These are phyloP conservation scores for Brachionichthys hirsutus DNA, from an alignment of 2,113 vertebrate species.

Conservation along the genomic window DNA sequence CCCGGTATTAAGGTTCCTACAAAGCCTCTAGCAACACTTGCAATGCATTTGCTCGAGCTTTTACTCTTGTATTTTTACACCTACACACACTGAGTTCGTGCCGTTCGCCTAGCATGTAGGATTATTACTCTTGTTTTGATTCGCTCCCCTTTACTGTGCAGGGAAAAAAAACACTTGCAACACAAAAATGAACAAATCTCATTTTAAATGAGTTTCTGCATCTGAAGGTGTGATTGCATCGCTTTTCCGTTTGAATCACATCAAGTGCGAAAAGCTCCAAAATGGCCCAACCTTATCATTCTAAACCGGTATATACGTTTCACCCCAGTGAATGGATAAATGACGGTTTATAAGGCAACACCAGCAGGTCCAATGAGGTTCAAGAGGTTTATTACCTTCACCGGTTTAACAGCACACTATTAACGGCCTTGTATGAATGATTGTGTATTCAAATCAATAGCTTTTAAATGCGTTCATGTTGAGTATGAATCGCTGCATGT, in stretches of 20 bases:
- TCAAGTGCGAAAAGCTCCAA: slow-evolving; percentile 1
- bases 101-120: slow-evolving; percentile 16
- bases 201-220: not conserved
- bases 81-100: slow-evolving; percentile 17
- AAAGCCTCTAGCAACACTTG: not conserved
- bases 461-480: slow-evolving; percentile 13
- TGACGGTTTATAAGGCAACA: slow-evolving; percentile 1
- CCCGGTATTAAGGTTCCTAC: not conserved
- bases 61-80: slow-evolving; percentile 3
- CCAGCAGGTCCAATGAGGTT: not conserved
- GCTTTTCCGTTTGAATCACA: slow-evolving; percentile 7
- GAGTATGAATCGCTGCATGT: not conserved
- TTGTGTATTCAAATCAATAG: slow-evolving; percentile 10
- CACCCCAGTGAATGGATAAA: slow-evolving; percentile 4
- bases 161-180: too few species aligned
- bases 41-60: not conserved
- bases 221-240: slow-evolving; percentile 6
- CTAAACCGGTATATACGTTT: not conserved
- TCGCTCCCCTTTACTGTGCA: slow-evolving; percentile 6
- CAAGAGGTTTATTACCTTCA: slow-evolving; percentile 18
- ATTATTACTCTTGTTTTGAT: not conserved
- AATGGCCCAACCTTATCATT: not conserved
- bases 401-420: slow-evolving; percentile 24
- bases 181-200: not conserved
- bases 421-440: slow-evolving; percentile 10